Conservation (phyloP, 2,888 invertebrate genomes). For the Nomada goodeniana region DNA sequence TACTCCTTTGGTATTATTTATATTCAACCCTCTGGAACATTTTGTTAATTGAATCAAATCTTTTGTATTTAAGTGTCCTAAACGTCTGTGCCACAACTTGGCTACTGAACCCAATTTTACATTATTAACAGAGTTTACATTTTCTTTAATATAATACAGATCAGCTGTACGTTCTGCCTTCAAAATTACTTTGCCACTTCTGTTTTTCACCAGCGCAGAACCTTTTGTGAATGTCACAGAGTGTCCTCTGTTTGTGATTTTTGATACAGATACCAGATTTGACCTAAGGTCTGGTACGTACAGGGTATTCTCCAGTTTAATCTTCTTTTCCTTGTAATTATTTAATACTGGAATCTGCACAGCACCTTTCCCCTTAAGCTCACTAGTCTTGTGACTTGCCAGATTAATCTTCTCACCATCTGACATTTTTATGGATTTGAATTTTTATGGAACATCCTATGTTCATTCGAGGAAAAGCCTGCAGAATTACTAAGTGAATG, state of each 20-base stretch:
- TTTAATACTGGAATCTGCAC: neutral
- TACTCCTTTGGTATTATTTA: too few species aligned
- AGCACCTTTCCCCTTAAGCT: neutral
- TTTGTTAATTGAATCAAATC: neutral
- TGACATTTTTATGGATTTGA: neutral
- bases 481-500: neutral
- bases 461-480: neutral
- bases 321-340: neutral
- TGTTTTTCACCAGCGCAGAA: neutral
- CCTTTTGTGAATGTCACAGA: neutral
- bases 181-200: neutral
- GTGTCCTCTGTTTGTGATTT: neutral
- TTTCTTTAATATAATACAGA: neutral
- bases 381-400: neutral
- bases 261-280: neutral
- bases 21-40: too few species aligned
- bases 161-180: neutral
- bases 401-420: neutral
- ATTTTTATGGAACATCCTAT: too few species aligned
- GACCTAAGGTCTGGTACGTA: neutral
- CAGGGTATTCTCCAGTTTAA: neutral
- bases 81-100: neutral
- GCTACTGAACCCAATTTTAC: neutral
- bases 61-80: neutral
- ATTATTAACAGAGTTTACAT: neutral